A percentile compares a stretch with the other conserved stretches of the same genome.
phyloP scores from a whole-genome alignment of 2,113 vertebrate species.

The Muntiacus muntjak region DNA sequence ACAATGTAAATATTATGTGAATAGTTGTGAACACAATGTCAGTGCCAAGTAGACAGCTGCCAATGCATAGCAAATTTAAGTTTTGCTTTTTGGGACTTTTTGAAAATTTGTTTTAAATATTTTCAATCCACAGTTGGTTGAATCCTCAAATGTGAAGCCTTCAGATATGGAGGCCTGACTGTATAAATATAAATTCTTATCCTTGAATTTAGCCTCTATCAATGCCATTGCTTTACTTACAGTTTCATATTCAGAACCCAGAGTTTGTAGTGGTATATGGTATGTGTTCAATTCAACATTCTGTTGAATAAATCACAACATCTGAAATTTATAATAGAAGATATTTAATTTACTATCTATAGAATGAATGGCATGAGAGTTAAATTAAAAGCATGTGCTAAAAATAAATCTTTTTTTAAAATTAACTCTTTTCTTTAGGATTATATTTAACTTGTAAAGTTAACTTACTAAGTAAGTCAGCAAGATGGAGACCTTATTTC shows the following conservation, averaged over 20 bases:
- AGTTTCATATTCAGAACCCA: background rate
- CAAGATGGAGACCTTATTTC: background rate
- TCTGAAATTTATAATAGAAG: background rate
- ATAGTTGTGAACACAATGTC: background rate
- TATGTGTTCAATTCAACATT: background rate
- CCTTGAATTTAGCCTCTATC: background rate
- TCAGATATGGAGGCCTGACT: background rate
- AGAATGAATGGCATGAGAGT: background rate
- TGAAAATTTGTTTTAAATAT: background rate
- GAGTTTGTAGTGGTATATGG: background rate
- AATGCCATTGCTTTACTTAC: background rate
- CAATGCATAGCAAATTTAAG: background rate
- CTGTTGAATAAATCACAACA: background rate
- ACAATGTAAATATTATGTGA: background rate
- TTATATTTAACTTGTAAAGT: background rate
- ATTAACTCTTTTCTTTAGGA: background rate
- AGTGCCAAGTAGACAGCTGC: background rate
- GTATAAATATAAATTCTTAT: background rate
- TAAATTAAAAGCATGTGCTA: background rate
- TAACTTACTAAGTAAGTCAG: background rate
- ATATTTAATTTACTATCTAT: background rate
- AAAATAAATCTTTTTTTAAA: background rate
- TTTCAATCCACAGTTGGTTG: background rate
- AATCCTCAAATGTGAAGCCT: background rate
- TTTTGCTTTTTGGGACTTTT: background rate